Evolutionary conservation across 2,113 vertebrate genomes (phyloP), one percentile per base, ranked within the genome.

Genomic region (Tragelaphus strepsiceros): DNA sequence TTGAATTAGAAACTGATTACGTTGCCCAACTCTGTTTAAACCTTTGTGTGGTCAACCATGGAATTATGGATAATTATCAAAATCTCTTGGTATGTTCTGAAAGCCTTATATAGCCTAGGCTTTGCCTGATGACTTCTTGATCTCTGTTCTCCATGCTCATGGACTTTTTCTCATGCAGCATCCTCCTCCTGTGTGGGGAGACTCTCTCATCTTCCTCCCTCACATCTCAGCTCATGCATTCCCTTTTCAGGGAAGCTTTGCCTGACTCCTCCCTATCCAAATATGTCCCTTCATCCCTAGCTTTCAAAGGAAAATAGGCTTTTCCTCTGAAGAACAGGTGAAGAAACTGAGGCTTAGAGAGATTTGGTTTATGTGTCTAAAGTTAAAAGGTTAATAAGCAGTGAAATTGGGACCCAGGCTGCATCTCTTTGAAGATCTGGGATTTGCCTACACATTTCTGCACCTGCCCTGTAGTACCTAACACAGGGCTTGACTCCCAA

Each of bases 341-440:
- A 83, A 88, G 91, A 83, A 88, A 95, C 62, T 43, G n/a, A 93
- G 49, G 16, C 71, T 92, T 80, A 77, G 59, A 81, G 30, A 97
- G 64, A 51, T 53, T 81, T 82, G 64, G 53, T 54, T 87, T n/a
- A 21, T 88, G 26, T 92, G 62, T 61, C 30, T 35, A 83, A 78
- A 91, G 30, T 58, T 61, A 89, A 71, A 81, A 9, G 81, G 6
- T 16, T 32, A 90, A 58, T 64, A 54, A 97, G 30, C 3, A 74
- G 6, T 71, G 51, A 74, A 82, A 59, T 24, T 88, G 30, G 12
- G 19, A 84, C 56, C 39, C 30, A 84, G 28, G 35, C 39, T 89
- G 49, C 46, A 54, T 53, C 24, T 62, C 32, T 78, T 35, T 82
- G 62, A 90, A 82, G 88, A 87, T 62, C 30, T 67, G 59, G 24